These are phyloP conservation scores for Muscicapa comitata DNA, from an alignment of 2,797 vertebrate genomes.

Conservation along the genomic window DNA sequence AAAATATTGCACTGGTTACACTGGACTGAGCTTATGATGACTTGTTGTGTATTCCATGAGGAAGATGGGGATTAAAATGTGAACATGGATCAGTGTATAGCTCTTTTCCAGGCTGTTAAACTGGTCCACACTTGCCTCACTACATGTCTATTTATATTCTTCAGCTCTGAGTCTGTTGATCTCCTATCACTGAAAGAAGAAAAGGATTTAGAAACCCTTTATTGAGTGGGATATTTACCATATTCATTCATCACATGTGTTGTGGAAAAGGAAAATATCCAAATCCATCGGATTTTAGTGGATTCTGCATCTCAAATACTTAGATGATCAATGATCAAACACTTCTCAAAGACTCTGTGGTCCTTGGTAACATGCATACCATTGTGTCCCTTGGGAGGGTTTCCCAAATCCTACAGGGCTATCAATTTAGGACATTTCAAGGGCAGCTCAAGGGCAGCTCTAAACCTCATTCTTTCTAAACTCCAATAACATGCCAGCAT, in stretches of 20 bases:
- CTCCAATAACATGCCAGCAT: background rate
- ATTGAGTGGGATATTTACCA: background rate
- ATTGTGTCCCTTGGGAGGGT: background rate
- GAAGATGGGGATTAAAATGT: background rate
- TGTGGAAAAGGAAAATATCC: background rate
- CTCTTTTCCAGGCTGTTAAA: background rate
- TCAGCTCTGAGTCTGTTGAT: background rate
- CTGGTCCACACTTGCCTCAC: accelerated
- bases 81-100: background rate
- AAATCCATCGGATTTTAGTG: background rate
- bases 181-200: background rate
- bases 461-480: background rate
- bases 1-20: background rate
- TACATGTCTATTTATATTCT: background rate
- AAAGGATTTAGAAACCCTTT: background rate
- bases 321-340: background rate
- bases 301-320: background rate
- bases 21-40: background rate
- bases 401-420: background rate
- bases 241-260: background rate
- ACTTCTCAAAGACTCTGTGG: background rate
- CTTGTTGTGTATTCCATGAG: background rate
- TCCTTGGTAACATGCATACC: background rate
- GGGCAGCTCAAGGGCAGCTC: background rate
- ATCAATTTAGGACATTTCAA: background rate